Evolutionary conservation across 2,888 invertebrate species (phyloP).

Genomic region (Rhogogaster chlorosoma): DNA sequence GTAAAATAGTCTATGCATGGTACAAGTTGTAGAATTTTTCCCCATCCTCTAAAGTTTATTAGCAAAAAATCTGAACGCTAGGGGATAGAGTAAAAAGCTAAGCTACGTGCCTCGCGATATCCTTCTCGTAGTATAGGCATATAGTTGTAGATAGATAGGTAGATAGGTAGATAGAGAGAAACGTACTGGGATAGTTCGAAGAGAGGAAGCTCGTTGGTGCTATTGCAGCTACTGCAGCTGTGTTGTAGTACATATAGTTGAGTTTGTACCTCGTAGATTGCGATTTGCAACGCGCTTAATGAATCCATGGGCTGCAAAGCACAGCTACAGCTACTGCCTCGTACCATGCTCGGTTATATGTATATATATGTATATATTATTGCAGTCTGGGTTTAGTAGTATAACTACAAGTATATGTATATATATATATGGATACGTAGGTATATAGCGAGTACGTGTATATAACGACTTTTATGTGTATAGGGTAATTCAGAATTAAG

Average conservation of each 20-base stretch:
- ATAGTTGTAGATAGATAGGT: no score
- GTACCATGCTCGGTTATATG: neutral
- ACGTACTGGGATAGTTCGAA: neutral
- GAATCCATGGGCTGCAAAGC: conserved; percentile 65
- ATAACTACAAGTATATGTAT: neutral
- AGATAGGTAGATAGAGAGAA: no score
- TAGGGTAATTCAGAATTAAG: no score
- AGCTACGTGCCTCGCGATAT: neutral
- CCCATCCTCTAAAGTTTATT: neutral
- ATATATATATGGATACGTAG: neutral
- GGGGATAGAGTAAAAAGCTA: neutral
- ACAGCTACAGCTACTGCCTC: neutral
- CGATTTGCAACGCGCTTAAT: conserved; percentile 77
- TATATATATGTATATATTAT: neutral
- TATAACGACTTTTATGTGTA: neutral
- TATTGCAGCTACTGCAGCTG: neutral
- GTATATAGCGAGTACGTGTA: neutral
- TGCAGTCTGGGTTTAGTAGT: neutral
- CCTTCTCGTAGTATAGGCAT: no score
- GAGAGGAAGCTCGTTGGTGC: neutral
- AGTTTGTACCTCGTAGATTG: conserved; percentile 72
- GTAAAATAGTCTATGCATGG: neutral
- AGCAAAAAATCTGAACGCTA: neutral
- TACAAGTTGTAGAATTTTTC: neutral
- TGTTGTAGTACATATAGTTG: neutral